Conservation (phyloP, 2,888 invertebrate genomes). For the Leptopilina myrica region DNA sequence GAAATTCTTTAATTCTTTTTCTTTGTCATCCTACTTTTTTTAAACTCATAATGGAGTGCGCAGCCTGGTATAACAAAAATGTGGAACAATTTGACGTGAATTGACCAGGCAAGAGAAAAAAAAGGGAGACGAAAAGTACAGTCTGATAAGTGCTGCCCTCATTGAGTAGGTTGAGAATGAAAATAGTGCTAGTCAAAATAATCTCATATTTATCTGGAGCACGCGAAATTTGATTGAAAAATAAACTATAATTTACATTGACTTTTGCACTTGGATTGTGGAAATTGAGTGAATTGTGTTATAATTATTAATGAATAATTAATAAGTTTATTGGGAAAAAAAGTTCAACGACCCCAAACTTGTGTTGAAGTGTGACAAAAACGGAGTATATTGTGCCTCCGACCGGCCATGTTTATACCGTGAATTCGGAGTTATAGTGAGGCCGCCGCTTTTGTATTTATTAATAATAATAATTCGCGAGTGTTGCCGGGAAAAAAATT, state of each 20-base stretch:
- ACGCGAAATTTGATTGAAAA: slow-evolving; percentile 10
- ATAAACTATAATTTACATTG: too few species aligned
- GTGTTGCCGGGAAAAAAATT: slow-evolving; percentile 53
- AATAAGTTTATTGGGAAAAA: slow-evolving; percentile 41
- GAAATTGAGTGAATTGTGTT: too few species aligned
- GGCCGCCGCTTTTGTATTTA: slow-evolving; percentile 52
- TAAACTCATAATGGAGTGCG: too few species aligned
- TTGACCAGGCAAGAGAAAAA: too few species aligned
- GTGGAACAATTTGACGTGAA: too few species aligned
- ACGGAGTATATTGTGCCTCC: slow-evolving; percentile 48
- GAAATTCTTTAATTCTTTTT: too few species aligned
- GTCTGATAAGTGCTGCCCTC: slow-evolving; percentile 52
- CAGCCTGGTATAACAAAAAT: too few species aligned
- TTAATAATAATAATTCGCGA: slow-evolving; percentile 56
- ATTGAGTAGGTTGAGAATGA: slow-evolving; percentile 65
- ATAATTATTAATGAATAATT: too few species aligned
- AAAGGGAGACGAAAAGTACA: not conserved
- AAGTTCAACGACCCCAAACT: slow-evolving; percentile 73
- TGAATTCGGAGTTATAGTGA: slow-evolving; percentile 63
- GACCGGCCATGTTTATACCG: slow-evolving; percentile 76
- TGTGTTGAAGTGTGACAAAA: slow-evolving; percentile 70
- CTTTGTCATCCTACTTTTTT: too few species aligned
- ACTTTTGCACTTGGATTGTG: too few species aligned
- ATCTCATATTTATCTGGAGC: slow-evolving; percentile 12
- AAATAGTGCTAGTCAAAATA: slow-evolving; percentile 67